Base-by-base conservation (phyloP, 1,140 invertebrate genomes). In the Zophobas atratus region DNA sequence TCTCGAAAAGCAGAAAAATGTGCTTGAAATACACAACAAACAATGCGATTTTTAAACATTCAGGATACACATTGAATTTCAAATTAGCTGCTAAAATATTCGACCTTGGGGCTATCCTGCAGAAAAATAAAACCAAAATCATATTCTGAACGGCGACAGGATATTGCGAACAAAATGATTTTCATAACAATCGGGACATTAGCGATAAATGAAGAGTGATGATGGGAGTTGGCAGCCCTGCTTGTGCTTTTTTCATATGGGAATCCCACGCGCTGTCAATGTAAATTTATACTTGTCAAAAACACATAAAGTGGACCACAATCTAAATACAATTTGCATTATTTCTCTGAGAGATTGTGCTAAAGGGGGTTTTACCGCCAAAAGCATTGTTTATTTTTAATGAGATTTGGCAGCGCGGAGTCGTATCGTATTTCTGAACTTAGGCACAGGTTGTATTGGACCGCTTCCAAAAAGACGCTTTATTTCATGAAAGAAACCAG, bases 1-100 rank as follows among this genome's bases (percentile, higher is more conserved):
- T 67, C 60, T 67, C 39, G 39, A 67, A 67, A 67, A 51, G 49
- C 20, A 51, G 20, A 51, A 46, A 51, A 67, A 67, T 67, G 39
- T 32, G 60, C 8, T 67, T 43, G 60, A 55, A 70, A 70, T 70
- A 36, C 63, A 70, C 63, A 70, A 70, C 43, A 70, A 60, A 73
- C 71, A 73, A 73, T 72, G 51, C 70, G 51, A 72, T 53, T 72
- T 72, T 72, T 51, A 72, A 72, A 72, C 70, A 73, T 73, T 41
- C 71, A 73, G 71, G 71, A 73, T 77, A 71, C 56, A 70, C 76
- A 77, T 77, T 77, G 76, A 74, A 77, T 74, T 71, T 67, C 70
- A 73, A 74, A 77, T 77, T 48, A 77, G 76, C 56, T 74, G 72
- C 46, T 74, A 77, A 77, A 74, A 63, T 77, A 77, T 77, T 67